Percentiles rank a stretch among this genome's conserved stretches.
These are phyloP conservation scores for Drosophila conformis DNA, from an alignment of 2,888 invertebrate species.

Conservation along the genomic window DNA sequence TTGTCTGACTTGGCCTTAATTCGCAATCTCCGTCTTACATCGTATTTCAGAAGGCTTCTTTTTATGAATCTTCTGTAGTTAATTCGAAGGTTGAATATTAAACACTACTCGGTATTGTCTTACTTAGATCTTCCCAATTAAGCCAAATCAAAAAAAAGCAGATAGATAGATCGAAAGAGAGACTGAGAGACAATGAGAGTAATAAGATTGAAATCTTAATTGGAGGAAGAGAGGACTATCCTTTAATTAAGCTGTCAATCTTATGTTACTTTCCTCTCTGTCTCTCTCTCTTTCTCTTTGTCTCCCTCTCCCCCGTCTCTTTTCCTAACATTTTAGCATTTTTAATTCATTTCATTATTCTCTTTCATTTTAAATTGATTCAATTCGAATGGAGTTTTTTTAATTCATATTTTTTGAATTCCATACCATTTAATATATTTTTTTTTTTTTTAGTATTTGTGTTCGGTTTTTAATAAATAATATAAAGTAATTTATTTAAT, in stretches of 20 bases:
- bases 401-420: background rate
- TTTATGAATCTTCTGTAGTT: background rate
- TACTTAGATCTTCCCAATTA: background rate
- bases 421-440: too few relatives aligned
- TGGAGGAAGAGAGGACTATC: background rate
- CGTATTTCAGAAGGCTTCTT: background rate
- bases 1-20: background rate
- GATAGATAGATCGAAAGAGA: background rate
- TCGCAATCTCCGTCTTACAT: background rate
- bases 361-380: background rate
- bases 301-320: background rate
- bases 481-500: background rate
- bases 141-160: background rate
- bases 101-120: background rate
- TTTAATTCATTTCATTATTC: background rate
- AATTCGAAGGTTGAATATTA: background rate
- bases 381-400: background rate
- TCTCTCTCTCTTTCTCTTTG: background rate
- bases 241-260: conserved; percentile 1
- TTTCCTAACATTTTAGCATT: background rate
- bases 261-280: background rate
- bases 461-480: background rate
- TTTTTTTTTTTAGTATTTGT: background rate
- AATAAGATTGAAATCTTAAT: background rate
- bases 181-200: background rate